Conservation (phyloP, 2,888 invertebrate species). For the Micoletzkya japonica region DNA sequence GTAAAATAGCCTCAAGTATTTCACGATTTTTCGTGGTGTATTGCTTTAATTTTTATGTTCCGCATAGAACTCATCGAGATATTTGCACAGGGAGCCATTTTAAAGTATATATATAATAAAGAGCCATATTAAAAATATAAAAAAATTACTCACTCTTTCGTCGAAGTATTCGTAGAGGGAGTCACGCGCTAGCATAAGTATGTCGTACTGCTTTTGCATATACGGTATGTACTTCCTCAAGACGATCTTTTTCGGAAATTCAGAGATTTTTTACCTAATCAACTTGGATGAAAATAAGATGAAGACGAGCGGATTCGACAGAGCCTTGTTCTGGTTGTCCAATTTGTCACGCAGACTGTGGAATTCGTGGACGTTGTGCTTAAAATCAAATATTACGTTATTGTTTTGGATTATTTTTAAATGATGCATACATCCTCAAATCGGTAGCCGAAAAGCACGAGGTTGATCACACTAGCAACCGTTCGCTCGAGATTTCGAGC, state of each 20-base stretch:
- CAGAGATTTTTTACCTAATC: not conserved
- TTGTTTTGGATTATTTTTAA: no score
- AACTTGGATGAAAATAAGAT: not conserved
- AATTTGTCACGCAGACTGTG: not conserved
- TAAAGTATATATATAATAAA: not conserved
- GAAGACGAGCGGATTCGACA: constrained; percentile 10
- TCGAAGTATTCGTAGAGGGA: constrained; percentile 14
- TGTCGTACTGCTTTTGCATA: not conserved
- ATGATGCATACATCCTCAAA: constrained; percentile 42
- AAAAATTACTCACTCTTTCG: not conserved
- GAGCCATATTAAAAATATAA: not conserved
- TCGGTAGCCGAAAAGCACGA: constrained; percentile 38
- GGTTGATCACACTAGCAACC: constrained; percentile 34
- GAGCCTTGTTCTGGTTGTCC: not conserved
- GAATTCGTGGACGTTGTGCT: constrained; percentile 13
- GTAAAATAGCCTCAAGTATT: not conserved
- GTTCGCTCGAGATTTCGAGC: constrained; percentile 8
- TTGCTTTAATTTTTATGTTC: not conserved
- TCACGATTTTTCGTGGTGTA: not conserved
- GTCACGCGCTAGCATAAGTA: constrained; percentile 3
- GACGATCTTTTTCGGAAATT: not conserved
- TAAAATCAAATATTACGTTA: not conserved
- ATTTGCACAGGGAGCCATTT: not conserved
- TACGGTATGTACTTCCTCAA: constrained; percentile 9
- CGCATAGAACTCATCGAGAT: not conserved